phyloP scores from a whole-genome alignment of 2,113 vertebrate genomes.

The Arvicanthis niloticus region DNA sequence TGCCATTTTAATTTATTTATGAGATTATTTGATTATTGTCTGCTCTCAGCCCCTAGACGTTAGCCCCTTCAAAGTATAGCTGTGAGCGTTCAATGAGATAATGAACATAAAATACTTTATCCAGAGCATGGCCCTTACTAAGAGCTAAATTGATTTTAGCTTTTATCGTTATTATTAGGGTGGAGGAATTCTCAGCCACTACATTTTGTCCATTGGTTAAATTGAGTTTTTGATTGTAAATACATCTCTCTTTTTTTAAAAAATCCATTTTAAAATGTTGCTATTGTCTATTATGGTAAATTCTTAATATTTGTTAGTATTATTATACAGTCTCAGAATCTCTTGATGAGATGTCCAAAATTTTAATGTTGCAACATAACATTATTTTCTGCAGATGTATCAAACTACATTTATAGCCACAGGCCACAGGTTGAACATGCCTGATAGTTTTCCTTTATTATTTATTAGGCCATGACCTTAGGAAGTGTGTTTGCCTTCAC shows the following conservation, averaged over 20 bases:
- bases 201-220: neutral
- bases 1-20: slow-evolving; percentile 71
- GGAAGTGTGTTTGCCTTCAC: slow-evolving; percentile 7
- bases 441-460: neutral
- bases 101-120: slow-evolving; percentile 66
- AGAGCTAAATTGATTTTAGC: slow-evolving; percentile 68
- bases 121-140: slow-evolving; percentile 1
- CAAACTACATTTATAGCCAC: neutral
- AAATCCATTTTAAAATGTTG: neutral
- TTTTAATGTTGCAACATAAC: neutral
- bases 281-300: neutral
- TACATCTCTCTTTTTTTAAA: neutral
- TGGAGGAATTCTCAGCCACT: neutral
- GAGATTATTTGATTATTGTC: slow-evolving; percentile 70
- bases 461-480: neutral
- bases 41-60: slow-evolving; percentile 33
- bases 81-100: slow-evolving; percentile 53
- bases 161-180: slow-evolving; percentile 47
- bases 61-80: slow-evolving; percentile 60
- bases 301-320: neutral
- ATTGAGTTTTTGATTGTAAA: slow-evolving; percentile 34
- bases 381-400: neutral
- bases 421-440: neutral
- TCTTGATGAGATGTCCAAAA: neutral
- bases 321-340: neutral